A percentile compares a stretch with the other conserved stretches of the same genome.
Conservation (phyloP, 2,797 vertebrate species). For the Phrynocephalus guinanensis region DNA sequence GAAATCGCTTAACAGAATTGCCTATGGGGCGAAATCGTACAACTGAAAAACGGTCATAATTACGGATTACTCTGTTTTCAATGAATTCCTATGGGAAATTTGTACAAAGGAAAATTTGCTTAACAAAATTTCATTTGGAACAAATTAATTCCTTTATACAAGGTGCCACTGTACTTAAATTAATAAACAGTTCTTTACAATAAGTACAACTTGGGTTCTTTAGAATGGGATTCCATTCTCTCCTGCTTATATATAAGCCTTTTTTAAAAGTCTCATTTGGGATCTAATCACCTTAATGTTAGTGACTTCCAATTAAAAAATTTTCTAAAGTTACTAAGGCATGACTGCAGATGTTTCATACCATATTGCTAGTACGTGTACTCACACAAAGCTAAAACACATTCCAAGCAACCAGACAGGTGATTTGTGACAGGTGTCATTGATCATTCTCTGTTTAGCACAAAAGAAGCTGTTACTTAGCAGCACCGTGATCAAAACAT, state of each 20-base stretch:
- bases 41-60: no score
- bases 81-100: no score
- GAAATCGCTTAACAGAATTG: no score
- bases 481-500: conserved; percentile 46
- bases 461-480: conserved; percentile 61
- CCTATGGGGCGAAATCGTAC: no score
- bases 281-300: conserved; percentile 20
- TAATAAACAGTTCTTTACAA: no score
- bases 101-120: no score
- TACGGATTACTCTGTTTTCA: no score
- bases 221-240: not conserved
- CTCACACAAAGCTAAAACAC: conserved; percentile 48
- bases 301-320: conserved; percentile 15
- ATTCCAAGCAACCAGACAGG: conserved; percentile 53
- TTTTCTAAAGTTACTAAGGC: conserved; percentile 17
- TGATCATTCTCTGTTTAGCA: conserved; percentile 64
- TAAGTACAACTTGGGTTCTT: not conserved
- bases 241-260: no score
- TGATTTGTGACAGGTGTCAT: conserved; percentile 58
- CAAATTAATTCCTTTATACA: no score
- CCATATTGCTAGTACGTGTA: conserved; percentile 43
- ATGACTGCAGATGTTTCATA: conserved; percentile 34
- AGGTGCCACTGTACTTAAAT: no score
- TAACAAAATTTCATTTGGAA: no score
- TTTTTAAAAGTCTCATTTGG: not conserved